These are phyloP conservation scores for Leptatherina wallacei DNA, from an alignment of 2,797 vertebrate species.

Conservation along the genomic window DNA sequence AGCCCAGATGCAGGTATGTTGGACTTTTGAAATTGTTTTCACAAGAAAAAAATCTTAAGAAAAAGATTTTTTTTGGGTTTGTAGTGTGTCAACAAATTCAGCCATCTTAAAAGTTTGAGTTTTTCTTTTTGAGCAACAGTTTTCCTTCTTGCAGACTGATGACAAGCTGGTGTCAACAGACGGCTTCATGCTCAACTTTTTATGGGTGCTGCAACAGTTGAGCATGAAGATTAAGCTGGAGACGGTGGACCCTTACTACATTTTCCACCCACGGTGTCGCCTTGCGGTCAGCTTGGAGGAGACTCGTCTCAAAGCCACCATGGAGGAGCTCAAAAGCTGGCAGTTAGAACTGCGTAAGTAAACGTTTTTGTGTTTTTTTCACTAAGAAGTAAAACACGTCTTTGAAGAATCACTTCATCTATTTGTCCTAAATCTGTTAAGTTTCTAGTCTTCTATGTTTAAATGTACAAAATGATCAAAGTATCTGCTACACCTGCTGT, in stretches of 20 bases:
- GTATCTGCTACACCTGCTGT: background rate
- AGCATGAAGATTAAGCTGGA: constrained; percentile 98
- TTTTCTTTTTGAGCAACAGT: background rate
- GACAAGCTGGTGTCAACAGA: constrained; percentile 97
- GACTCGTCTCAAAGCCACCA: constrained; percentile 94
- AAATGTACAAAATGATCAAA: background rate
- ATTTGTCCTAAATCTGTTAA: background rate
- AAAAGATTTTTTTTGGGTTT: background rate
- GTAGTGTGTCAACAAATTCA: background rate
- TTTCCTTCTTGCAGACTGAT: constrained; percentile 85
- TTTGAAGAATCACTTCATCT: background rate
- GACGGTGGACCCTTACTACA: constrained; percentile 95
- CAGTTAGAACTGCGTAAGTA: constrained; percentile 91
- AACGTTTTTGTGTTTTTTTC: background rate
- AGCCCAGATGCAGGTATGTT: constrained; percentile 94
- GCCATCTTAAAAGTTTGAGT: background rate
- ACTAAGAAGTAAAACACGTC: background rate
- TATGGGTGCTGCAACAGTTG: constrained; percentile 97
- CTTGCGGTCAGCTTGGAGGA: constrained; percentile 91
- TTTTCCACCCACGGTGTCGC: constrained; percentile 95
- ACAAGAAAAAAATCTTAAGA: background rate
- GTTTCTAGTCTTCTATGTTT: background rate
- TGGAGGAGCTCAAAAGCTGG: constrained; percentile 95
- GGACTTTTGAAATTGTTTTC: background rate
- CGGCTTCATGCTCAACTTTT: constrained; percentile 98